Conservation (phyloP, 2,888 invertebrate species). For the Pseudococcus viburni region DNA sequence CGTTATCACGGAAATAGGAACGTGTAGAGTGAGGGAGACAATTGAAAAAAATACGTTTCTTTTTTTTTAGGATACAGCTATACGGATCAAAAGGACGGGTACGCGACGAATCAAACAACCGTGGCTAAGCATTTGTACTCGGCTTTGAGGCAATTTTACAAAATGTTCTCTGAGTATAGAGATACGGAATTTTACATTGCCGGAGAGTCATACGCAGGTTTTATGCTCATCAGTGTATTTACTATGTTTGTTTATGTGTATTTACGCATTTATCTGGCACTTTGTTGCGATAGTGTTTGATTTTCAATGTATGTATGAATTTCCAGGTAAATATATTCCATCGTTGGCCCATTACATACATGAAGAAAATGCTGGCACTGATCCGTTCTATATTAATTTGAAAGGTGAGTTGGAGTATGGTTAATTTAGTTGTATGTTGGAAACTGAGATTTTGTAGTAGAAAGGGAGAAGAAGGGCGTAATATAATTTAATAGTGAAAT, state of each 20-base stretch:
- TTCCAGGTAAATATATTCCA: slow-evolving; percentile 77
- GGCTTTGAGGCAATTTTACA: slow-evolving; percentile 73
- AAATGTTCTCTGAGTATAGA: slow-evolving; percentile 76
- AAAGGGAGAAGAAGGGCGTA: too few species aligned
- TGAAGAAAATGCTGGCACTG: slow-evolving; percentile 70
- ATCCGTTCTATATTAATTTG: slow-evolving; percentile 67
- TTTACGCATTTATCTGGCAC: not conserved
- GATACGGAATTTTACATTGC: slow-evolving; percentile 85
- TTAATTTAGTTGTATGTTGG: not conserved
- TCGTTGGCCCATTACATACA: slow-evolving; percentile 83
- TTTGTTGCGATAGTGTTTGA: not conserved
- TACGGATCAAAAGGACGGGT: slow-evolving; percentile 74
- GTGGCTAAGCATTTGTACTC: slow-evolving; percentile 76
- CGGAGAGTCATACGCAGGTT: slow-evolving; percentile 90
- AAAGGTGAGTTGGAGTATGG: slow-evolving; percentile 65
- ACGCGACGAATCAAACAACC: slow-evolving; percentile 68
- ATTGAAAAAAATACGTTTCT: not conserved
- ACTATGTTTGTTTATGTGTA: slow-evolving; percentile 34
- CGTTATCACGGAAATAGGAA: slow-evolving; percentile 9
- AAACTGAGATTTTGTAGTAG: too few species aligned
- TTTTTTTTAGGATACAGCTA: slow-evolving; percentile 81
- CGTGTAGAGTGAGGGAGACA: too few species aligned
- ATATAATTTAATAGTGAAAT: too few species aligned
- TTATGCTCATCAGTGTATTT: slow-evolving; percentile 52
- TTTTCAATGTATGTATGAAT: not conserved